Conservation (phyloP, 30 jellyfish, hydroid and myxozoan genomes). For the Aurelia coerulea region DNA sequence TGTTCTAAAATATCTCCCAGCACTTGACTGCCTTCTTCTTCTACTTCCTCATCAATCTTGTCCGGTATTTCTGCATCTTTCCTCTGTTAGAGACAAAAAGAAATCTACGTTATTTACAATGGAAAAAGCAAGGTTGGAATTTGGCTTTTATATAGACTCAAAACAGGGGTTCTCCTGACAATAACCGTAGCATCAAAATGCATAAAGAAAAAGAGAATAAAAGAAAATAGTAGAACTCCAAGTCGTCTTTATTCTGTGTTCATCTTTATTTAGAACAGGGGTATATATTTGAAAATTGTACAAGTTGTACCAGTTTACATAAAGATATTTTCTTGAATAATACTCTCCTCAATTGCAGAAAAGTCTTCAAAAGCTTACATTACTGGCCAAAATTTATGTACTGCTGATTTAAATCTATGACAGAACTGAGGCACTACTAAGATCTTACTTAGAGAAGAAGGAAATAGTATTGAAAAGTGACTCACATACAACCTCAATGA, state of each 20-base stretch:
- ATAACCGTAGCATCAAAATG: not conserved
- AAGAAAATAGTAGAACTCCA: too few species aligned
- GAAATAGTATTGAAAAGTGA: too few species aligned
- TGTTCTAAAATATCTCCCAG: constrained; percentile 88
- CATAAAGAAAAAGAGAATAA: too few species aligned
- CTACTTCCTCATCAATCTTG: constrained; percentile 63
- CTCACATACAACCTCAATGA: too few species aligned
- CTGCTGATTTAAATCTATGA: not conserved
- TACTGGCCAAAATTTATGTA: not conserved
- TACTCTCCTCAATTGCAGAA: not conserved
- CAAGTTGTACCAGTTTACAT: not conserved
- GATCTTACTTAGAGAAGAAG: not conserved
- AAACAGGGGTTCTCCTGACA: not conserved
- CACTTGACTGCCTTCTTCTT: constrained; percentile 76
- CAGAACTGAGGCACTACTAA: not conserved
- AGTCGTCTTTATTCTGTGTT: too few species aligned
- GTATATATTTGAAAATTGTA: not conserved
- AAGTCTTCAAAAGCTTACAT: not conserved
- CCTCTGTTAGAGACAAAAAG: constrained; percentile 32
- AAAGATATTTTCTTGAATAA: not conserved
- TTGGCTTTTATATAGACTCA: not conserved
- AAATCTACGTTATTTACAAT: not conserved
- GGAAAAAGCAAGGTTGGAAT: not conserved
- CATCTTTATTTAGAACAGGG: not conserved
- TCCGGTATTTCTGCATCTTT: constrained; percentile 78